phyloP scores from a whole-genome alignment of 2,113 vertebrate species.

The Mesocricetus auratus region DNA sequence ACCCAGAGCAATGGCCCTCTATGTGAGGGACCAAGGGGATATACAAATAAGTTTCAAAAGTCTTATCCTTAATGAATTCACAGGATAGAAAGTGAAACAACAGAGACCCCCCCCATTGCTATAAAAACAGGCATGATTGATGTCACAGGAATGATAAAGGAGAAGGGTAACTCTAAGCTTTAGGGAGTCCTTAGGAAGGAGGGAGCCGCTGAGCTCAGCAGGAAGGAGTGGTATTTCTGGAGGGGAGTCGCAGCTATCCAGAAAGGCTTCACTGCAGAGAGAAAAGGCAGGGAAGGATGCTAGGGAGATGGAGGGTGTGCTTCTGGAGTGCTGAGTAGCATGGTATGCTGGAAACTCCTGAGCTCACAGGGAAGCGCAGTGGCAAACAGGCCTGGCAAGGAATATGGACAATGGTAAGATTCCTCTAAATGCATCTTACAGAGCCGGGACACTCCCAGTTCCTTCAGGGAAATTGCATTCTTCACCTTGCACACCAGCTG shows the following conservation, averaged over 20 bases:
- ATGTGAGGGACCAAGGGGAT: background rate
- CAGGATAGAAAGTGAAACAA: background rate
- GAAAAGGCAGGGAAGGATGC: background rate
- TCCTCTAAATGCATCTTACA: constrained; percentile 1
- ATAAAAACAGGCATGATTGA: background rate
- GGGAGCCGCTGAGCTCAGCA: background rate
- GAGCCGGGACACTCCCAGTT: constrained; percentile 1
- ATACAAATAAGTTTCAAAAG: background rate
- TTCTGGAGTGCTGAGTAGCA: background rate
- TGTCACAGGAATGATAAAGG: background rate
- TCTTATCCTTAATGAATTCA: background rate
- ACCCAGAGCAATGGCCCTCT: background rate
- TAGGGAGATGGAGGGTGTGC: background rate
- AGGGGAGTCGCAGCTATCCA: background rate
- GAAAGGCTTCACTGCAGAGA: background rate
- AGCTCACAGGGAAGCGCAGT: background rate
- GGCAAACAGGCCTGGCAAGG: background rate
- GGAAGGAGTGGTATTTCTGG: background rate
- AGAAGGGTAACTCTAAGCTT: background rate
- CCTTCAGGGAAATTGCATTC: constrained; percentile 57
- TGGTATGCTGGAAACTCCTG: background rate
- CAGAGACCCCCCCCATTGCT: background rate
- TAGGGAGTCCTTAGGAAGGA: background rate
- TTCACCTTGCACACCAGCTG: constrained; percentile 53
- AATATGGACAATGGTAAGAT: background rate